A percentile compares a stretch with the other conserved stretches of the same genome.
Evolutionary conservation across 2,113 vertebrate species (phyloP).

Genomic region (Neodon shergylaensis): DNA sequence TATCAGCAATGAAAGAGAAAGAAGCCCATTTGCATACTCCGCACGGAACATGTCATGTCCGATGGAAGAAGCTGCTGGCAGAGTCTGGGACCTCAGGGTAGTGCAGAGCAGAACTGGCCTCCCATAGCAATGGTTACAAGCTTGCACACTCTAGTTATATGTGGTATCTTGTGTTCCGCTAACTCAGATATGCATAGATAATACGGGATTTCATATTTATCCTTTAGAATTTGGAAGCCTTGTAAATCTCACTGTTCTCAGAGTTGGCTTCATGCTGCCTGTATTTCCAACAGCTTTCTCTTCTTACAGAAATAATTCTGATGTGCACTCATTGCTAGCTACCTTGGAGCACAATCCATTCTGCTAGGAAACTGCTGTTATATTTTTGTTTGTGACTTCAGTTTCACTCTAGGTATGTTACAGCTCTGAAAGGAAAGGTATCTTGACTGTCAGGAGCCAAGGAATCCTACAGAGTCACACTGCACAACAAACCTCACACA

Average conservation of each 20-base stretch:
- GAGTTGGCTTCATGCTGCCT: background rate
- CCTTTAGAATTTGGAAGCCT: background rate
- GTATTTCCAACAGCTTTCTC: background rate
- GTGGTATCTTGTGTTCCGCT: background rate
- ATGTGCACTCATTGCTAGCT: background rate
- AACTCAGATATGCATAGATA: background rate
- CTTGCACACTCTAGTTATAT: background rate
- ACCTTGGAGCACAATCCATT: background rate
- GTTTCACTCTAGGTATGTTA: background rate
- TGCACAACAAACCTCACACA: background rate
- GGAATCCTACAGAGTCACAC: background rate
- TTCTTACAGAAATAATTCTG: constrained; percentile 42
- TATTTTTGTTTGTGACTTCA: constrained; percentile 9
- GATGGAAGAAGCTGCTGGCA: background rate
- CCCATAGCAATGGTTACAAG: background rate
- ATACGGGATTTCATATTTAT: background rate
- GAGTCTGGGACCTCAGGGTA: background rate
- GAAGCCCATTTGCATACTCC: background rate
- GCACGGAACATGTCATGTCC: background rate
- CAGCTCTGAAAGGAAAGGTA: background rate
- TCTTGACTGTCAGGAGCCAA: background rate
- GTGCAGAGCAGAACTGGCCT: background rate
- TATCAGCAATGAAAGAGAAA: background rate
- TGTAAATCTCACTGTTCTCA: constrained; percentile 12
- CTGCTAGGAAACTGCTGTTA: background rate